Evolutionary conservation across 2,797 vertebrate genomes (phyloP).

Genomic region (Periophthalmus magnuspinnatus): DNA sequence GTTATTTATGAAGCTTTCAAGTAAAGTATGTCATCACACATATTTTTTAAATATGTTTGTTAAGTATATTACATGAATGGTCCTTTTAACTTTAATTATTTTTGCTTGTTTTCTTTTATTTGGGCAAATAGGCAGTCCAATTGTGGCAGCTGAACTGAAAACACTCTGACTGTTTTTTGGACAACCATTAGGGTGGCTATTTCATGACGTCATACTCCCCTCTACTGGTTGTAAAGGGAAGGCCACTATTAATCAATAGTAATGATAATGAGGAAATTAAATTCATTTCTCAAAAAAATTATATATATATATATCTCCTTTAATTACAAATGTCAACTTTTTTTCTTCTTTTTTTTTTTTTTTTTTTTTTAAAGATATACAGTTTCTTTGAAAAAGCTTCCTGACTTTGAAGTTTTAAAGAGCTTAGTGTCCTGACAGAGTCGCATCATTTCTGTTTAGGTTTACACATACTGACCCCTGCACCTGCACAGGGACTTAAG

Average conservation of each 20-base stretch:
- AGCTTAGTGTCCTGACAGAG: slow-evolving; percentile 54
- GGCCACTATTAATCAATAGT: not conserved
- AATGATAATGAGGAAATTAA: not conserved
- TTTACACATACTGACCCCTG: not conserved
- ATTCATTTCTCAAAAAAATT: not conserved
- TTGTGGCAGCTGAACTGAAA: not conserved
- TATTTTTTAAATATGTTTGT: too few species aligned
- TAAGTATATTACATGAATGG: not conserved
- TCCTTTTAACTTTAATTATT: not conserved
- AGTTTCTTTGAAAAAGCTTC: not conserved
- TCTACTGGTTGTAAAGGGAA: not conserved
- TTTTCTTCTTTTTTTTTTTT: too few species aligned
- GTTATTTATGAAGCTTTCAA: not conserved
- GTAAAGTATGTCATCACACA: not conserved
- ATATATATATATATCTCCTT: too few species aligned
- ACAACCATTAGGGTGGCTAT: too few species aligned
- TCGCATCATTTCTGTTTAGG: not conserved
- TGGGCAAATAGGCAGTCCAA: not conserved
- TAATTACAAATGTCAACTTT: too few species aligned
- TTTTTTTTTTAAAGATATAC: too few species aligned
- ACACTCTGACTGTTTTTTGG: not conserved
- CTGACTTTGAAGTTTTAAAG: slow-evolving; percentile 61
- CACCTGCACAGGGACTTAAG: not conserved
- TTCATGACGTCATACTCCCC: not conserved
- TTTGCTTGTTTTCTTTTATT: too few species aligned